These are phyloP conservation scores for Pluvialis apricaria DNA, from an alignment of 2,113 vertebrate genomes.

Conservation along the genomic window DNA sequence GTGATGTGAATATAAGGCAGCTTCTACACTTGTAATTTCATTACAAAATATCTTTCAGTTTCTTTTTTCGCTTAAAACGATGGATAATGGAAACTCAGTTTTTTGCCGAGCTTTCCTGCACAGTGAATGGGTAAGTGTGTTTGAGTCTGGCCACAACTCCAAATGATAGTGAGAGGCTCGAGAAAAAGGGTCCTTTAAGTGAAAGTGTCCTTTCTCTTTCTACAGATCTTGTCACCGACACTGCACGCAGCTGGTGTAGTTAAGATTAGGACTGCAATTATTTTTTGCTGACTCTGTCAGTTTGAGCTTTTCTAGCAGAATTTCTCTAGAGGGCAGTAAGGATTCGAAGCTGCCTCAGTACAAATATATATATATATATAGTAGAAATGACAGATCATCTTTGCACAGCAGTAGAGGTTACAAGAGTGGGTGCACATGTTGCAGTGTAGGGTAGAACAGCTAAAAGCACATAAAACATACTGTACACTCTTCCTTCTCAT, in stretches of 20 bases:
- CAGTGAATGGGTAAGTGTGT: not conserved
- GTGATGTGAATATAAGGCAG: not conserved
- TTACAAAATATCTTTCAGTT: not conserved
- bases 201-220: not conserved
- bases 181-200: not conserved
- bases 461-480: constrained; percentile 51
- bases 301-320: constrained; percentile 61
- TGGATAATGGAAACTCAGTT: not conserved
- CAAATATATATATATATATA: not conserved
- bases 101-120: not conserved
- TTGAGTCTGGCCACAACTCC: not conserved
- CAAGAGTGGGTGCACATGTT: constrained; percentile 50
- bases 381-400: constrained; percentile 62
- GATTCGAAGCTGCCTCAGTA: constrained; percentile 35
- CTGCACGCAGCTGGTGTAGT: not conserved
- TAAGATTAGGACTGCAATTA: constrained; percentile 18
- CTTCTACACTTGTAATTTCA: not conserved
- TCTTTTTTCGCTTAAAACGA: not conserved
- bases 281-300: constrained; percentile 65
- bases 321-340: constrained; percentile 78
- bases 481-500: not conserved
- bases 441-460: constrained; percentile 39
- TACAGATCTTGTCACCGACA: not conserved
- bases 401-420: constrained; percentile 56
- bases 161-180: not conserved